Percentiles rank a stretch among this genome's conserved stretches.
These are phyloP conservation scores for Tachina fera DNA, from an alignment of 2,888 invertebrate genomes.

Conservation along the genomic window DNA sequence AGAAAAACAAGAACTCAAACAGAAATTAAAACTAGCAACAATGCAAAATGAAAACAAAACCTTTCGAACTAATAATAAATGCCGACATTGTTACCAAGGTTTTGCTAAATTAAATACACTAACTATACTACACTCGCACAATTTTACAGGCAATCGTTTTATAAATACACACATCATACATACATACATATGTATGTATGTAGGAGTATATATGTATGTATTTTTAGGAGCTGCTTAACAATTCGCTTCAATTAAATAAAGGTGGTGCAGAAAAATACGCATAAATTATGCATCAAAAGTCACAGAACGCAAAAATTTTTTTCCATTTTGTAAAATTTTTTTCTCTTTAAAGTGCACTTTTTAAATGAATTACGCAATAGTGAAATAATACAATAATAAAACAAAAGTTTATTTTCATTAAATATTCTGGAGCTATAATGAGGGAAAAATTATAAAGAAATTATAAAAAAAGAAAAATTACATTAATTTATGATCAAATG, in stretches of 20 bases:
- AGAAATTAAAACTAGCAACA: slow-evolving; percentile 28
- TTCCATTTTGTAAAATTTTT: slow-evolving; percentile 19
- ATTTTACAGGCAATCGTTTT: not conserved
- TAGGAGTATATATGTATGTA: not conserved
- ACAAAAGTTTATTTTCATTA: slow-evolving; percentile 25
- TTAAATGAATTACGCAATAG: slow-evolving; percentile 16
- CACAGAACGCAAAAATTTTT: not conserved
- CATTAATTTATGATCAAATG: slow-evolving; percentile 46
- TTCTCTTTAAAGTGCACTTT: slow-evolving; percentile 12
- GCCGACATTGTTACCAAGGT: slow-evolving; percentile 67
- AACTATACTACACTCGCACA: not conserved
- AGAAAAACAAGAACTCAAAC: not conserved
- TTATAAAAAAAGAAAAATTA: slow-evolving; percentile 23
- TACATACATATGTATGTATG: too few species aligned
- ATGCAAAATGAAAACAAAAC: slow-evolving; percentile 30
- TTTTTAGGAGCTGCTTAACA: slow-evolving; percentile 5
- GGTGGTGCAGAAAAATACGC: slow-evolving; percentile 8
- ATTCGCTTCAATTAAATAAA: slow-evolving; percentile 20
- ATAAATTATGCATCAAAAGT: slow-evolving; percentile 58
- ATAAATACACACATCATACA: too few species aligned
- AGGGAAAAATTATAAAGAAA: slow-evolving; percentile 60
- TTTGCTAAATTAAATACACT: slow-evolving; percentile 27
- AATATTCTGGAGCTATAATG: slow-evolving; percentile 46
- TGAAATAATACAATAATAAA: slow-evolving; percentile 14
- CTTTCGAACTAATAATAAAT: slow-evolving; percentile 65